Evolutionary conservation across 2,113 vertebrate species (phyloP), one percentile per base, ranked within the genome.

Genomic region (Xerus inauris): DNA sequence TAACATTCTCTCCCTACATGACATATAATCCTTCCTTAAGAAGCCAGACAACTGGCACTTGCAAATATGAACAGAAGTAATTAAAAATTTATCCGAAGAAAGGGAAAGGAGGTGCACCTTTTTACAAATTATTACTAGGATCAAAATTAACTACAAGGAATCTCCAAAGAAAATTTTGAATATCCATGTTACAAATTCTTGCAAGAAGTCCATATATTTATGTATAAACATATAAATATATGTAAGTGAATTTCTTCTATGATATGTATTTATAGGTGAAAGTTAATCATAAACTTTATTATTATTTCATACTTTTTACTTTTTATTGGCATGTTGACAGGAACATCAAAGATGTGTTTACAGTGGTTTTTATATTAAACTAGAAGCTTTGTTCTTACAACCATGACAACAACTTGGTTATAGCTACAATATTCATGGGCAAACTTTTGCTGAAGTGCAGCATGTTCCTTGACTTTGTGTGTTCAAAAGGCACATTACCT

Each of bases 291-390:
- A 85, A 93, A 3, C 20, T 94, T 49, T 76, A 87, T 24, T 97
- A 69, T 81, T 96, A 28, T 97, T 97, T 40, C 51, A 84, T 62
- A 49, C 0, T 5, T 54, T 5, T 88, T 81, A 38, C 3, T 14
- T 96, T 98, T 93, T 28, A 64, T 93, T 38, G 35, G 47, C 47
- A 79, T n/a, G 22, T 89, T 92, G 57, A 86, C 22, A 76, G 2
- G 62, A 95, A 76, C 67, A 89, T 47, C 51, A 93, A 81, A 69
- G 67, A 94, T 95, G 91, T 62, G n/a, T 94, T 89, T 88, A 94
- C 17, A 87, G 11, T 72, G 42, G 9, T 51, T 91, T 82, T 93
- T 94, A 47, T 95, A 90, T 97, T 95, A 95, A 35, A 84, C 1
- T 57, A 7, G 45, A 87, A 89, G 3, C 17, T 95, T 96, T 59